These are phyloP conservation scores for Acanthurus lineatus DNA, from an alignment of 2,797 vertebrate genomes.

Conservation along the genomic window DNA sequence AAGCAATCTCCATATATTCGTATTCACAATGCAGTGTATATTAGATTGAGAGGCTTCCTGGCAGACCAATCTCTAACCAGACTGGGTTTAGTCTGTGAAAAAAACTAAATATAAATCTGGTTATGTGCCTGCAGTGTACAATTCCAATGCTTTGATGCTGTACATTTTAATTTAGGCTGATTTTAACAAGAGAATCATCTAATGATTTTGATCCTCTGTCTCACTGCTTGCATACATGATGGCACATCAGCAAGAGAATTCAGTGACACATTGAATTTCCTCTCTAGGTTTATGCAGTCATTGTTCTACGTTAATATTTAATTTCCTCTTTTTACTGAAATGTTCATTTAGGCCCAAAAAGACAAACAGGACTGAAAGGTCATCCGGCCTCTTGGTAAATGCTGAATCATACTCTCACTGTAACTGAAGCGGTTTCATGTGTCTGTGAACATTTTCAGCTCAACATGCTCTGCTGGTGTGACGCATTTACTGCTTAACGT, in stretches of 20 bases:
- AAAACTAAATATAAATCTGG: conserved; percentile 21
- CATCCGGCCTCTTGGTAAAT: conserved; percentile 7
- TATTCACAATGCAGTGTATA: background rate
- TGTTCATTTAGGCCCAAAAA: conserved; percentile 31
- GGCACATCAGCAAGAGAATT: background rate
- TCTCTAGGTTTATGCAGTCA: background rate
- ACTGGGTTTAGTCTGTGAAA: conserved; percentile 10
- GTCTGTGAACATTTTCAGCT: conserved; percentile 3
- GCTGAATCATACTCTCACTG: conserved; percentile 18
- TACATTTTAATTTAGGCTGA: conserved; percentile 12
- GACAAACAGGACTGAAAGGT: conserved; percentile 25
- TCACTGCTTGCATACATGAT: background rate
- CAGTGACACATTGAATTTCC: conserved; percentile 2
- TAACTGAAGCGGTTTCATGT: conserved; percentile 16
- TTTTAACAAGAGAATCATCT: conserved; percentile 5
- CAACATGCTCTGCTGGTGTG: background rate
- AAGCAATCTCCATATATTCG: background rate
- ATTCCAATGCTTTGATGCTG: conserved; percentile 11
- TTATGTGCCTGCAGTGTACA: background rate
- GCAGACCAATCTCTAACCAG: conserved; percentile 17
- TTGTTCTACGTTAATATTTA: background rate
- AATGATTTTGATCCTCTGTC: conserved; percentile 2
- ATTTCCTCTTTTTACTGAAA: background rate
- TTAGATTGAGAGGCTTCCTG: background rate
- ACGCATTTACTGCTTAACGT: background rate